A percentile compares a stretch with the other conserved stretches of the same genome.
Evolutionary conservation across 2,888 invertebrate species (phyloP).

Genomic region (Patella pellucida): DNA sequence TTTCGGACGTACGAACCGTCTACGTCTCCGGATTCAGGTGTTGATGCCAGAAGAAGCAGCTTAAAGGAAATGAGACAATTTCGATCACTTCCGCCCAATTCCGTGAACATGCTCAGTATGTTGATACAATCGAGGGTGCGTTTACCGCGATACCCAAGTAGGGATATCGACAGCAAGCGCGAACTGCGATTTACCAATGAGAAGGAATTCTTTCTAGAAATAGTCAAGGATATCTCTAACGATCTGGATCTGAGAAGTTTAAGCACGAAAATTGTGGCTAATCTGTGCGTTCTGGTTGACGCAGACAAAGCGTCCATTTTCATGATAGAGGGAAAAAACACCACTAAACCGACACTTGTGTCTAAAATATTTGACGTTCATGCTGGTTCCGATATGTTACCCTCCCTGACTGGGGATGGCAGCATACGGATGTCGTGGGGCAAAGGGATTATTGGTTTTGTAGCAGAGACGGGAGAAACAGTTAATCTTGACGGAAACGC

Average conservation of each 20-base stretch:
- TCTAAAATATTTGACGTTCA: constrained; percentile 74
- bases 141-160: constrained; percentile 73
- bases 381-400: constrained; percentile 72
- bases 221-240: constrained; percentile 74
- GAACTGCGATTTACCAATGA: constrained; percentile 70
- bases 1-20: constrained; percentile 71
- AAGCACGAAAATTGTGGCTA: constrained; percentile 73
- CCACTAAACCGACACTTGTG: constrained; percentile 71
- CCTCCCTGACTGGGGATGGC: constrained; percentile 64
- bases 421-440: constrained; percentile 74
- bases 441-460: constrained; percentile 73
- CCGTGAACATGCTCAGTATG: constrained; percentile 73
- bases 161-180: constrained; percentile 72
- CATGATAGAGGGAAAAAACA: constrained; percentile 71
- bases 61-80: constrained; percentile 74
- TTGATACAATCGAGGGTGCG: constrained; percentile 74
- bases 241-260: constrained; percentile 73
- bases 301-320: constrained; percentile 74
- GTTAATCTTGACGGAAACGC: constrained; percentile 72
- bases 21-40: constrained; percentile 44
- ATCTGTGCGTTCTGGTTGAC: constrained; percentile 72
- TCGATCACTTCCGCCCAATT: constrained; percentile 73
- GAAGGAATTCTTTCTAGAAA: constrained; percentile 74
- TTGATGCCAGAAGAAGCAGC: constrained; percentile 71
- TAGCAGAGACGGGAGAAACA: constrained; percentile 73